phyloP scores from a whole-genome alignment of 2,113 vertebrate species.

The Phalacrocorax brasilianus region DNA sequence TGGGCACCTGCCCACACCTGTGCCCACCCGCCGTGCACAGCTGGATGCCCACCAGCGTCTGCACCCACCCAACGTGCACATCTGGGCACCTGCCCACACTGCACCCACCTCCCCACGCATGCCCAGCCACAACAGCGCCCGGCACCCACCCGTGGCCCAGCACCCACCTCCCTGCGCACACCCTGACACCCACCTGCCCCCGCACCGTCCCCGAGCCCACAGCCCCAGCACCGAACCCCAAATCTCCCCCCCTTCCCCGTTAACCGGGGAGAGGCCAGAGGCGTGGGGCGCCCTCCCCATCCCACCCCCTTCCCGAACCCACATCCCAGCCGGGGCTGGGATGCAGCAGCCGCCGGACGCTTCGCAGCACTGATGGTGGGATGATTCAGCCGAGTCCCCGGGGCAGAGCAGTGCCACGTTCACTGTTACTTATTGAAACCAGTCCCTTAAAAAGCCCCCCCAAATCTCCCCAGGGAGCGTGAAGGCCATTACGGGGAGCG shows the following conservation, averaged over 20 bases:
- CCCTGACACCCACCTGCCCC: neutral
- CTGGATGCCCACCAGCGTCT: neutral
- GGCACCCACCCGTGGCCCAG: too few species aligned
- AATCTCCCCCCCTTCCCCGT: neutral
- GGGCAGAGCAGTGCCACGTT: neutral
- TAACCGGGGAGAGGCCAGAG: neutral
- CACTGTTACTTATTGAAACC: neutral
- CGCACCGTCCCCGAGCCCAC: neutral
- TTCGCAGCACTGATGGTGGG: rapidly evolving
- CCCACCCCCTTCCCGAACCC: neutral
- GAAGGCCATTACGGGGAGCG: rapidly evolving
- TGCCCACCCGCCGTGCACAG: rapidly evolving
- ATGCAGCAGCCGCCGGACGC: neutral
- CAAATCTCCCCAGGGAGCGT: neutral
- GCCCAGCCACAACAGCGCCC: neutral
- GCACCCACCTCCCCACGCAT: neutral
- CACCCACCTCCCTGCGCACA: neutral
- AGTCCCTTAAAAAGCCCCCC: neutral
- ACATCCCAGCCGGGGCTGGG: neutral
- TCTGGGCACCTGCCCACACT: neutral
- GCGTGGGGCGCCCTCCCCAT: rapidly evolving
- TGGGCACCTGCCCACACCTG: rapidly evolving
- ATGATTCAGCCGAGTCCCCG: rapidly evolving
- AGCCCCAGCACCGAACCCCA: neutral
- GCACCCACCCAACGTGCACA: neutral